A percentile compares a stretch with the other conserved stretches of the same genome.
These are phyloP conservation scores for Megathymus violae DNA, from an alignment of 1,140 invertebrate genomes.

Conservation along the genomic window DNA sequence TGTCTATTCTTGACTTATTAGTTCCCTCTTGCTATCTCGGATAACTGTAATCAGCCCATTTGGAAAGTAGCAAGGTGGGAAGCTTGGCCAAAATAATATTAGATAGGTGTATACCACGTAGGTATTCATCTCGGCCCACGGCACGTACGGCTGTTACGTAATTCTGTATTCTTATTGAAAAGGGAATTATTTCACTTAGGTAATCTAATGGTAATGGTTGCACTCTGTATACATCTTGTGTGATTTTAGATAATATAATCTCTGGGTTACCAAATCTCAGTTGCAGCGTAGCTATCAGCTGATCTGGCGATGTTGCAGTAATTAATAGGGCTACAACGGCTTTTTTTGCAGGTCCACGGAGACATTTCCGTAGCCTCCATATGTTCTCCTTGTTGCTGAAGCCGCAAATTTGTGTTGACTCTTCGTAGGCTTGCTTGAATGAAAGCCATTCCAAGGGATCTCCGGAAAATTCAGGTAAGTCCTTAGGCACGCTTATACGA, in stretches of 20 bases:
- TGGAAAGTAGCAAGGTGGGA: slow-evolving; percentile 11
- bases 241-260: no score
- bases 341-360: slow-evolving; percentile 41
- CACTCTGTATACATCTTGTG: no score
- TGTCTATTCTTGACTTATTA: slow-evolving; percentile 1
- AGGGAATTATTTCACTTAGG: slow-evolving; percentile 40
- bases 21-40: no score
- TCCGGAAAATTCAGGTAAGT: slow-evolving; percentile 36
- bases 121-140: slow-evolving; percentile 33
- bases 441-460: slow-evolving; percentile 44
- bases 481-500: slow-evolving; percentile 26
- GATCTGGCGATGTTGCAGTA: slow-evolving; percentile 36
- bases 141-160: slow-evolving; percentile 40
- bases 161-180: slow-evolving; percentile 40
- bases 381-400: slow-evolving; percentile 27
- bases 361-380: slow-evolving; percentile 38
- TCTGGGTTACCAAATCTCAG: slow-evolving; percentile 46
- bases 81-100: slow-evolving; percentile 10
- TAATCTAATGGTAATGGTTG: slow-evolving; percentile 37
- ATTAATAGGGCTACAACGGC: slow-evolving; percentile 45
- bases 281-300: slow-evolving; percentile 44
- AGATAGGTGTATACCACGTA: slow-evolving; percentile 24
- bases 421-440: slow-evolving; percentile 42
- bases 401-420: slow-evolving; percentile 34
- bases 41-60: slow-evolving; percentile 28